phyloP scores from a whole-genome alignment of 1,140 invertebrate species.

The Drosophila kepulauana region DNA sequence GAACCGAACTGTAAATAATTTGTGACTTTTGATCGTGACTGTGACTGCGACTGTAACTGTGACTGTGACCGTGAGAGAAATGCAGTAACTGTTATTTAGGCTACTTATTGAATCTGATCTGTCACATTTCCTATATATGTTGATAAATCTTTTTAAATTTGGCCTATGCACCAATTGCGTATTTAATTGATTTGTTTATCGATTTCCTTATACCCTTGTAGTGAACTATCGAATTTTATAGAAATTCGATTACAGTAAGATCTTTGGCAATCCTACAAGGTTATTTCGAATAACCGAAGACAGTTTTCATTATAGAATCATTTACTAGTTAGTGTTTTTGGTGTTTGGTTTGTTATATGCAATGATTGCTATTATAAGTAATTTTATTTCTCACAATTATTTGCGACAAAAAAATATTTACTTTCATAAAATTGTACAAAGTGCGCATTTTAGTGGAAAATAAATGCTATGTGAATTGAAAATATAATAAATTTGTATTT shows the following conservation, averaged over 20 bases:
- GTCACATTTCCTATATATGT: constrained; percentile 37
- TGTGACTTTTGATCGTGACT: constrained; percentile 33
- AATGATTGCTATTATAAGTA: constrained; percentile 28
- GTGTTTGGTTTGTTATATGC: constrained; percentile 20
- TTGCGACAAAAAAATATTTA: constrained; percentile 52
- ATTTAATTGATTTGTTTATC: constrained; percentile 17
- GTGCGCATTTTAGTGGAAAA: constrained; percentile 60
- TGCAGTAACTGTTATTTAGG: constrained; percentile 45
- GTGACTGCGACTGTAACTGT: constrained; percentile 8
- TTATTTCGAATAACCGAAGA: constrained; percentile 11
- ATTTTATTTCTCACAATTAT: constrained; percentile 37
- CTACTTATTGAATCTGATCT: constrained; percentile 50
- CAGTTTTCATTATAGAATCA: background rate
- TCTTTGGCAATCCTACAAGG: background rate
- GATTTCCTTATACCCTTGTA: constrained; percentile 6
- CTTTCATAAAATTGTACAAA: constrained; percentile 67
- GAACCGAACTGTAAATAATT: constrained; percentile 60
- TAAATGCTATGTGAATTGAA: constrained; percentile 59
- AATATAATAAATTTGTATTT: constrained; percentile 36
- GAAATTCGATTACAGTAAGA: background rate
- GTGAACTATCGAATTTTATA: background rate
- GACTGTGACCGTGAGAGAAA: constrained; percentile 40
- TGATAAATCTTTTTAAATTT: constrained; percentile 34
- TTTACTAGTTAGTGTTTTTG: background rate
- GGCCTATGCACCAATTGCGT: constrained; percentile 50